phyloP scores from a whole-genome alignment of 2,113 vertebrate species.

The Melanerpes aurifrons region DNA sequence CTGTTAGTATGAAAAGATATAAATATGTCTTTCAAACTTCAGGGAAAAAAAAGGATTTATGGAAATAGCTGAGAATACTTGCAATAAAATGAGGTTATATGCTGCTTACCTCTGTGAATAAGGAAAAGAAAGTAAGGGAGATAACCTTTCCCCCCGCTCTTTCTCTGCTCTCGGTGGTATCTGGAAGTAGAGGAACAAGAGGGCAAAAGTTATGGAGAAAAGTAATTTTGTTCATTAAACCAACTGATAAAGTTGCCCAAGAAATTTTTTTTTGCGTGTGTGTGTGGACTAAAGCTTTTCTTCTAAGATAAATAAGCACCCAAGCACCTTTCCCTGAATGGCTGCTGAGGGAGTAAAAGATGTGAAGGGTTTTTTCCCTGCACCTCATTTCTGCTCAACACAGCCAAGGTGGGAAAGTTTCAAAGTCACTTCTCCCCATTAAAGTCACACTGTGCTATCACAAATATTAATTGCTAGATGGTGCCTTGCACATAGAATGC shows the following conservation, averaged over 20 bases:
- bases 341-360: background rate
- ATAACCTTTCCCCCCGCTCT: background rate
- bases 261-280: background rate
- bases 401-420: background rate
- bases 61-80: background rate
- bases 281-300: background rate
- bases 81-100: background rate
- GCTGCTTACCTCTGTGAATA: background rate
- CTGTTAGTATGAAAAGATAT: background rate
- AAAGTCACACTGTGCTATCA: background rate
- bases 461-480: slow-evolving; percentile 7
- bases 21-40: background rate
- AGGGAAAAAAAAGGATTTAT: background rate
- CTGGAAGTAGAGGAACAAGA: background rate
- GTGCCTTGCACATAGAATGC: background rate
- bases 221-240: background rate
- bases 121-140: background rate
- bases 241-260: background rate
- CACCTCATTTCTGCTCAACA: background rate
- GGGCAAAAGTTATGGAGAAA: background rate
- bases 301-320: background rate
- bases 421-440: background rate
- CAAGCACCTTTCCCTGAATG: background rate
- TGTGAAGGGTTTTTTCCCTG: background rate
- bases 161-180: background rate